Base-by-base conservation (phyloP, 2,113 vertebrate genomes). In the Semicossyphus pulcher region DNA sequence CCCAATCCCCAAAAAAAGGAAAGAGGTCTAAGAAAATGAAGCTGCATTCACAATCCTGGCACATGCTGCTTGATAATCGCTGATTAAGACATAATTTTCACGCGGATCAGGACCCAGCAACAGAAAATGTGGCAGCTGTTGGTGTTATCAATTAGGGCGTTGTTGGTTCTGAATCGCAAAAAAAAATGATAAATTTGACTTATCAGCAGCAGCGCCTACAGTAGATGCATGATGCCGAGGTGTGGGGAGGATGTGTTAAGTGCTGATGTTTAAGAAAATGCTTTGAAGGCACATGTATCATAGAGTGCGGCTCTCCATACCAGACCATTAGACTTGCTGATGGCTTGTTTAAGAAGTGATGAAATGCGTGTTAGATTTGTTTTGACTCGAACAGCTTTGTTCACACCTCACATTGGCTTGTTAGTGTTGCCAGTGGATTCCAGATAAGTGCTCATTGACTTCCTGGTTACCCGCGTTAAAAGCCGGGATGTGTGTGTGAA, bases 251-350 rank as follows among this genome's bases (percentile, higher is more conserved):
- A 82, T 64, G 85, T 59, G 77, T 81, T 88, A 88, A 91, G 81
- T 89, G 92, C 87, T 92, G 91, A 92, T 89, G 87, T 91, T 91
- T 83, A 89, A 81, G 75, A 90, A 89, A 85, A 74, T 45, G 70
- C 58, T 81, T 81, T 90, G 83, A 86, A 85, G 89, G 85, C 73
- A 76, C 82, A 88, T 86, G 87, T 81, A 89, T 91, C 88, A 88
- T 58, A 48, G 68, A 68, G 75, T 48, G 81, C 36, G 28, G 58
- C 73, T 85, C 77, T 67, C 77, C 59, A 78, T 52, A 72, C 47
- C 65, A 10, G 70, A 77, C 81, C 83, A 84, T 90, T 91, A 84
- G 80, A 89, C 81, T 89, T 89, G 91, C 86, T 87, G 87, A 89
- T 86, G 80, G 82, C 83, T 89, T 86, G 86, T 89, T 91, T 87